Evolutionary conservation across 2,113 vertebrate genomes (phyloP).

Genomic region (Corythornis cristatus): DNA sequence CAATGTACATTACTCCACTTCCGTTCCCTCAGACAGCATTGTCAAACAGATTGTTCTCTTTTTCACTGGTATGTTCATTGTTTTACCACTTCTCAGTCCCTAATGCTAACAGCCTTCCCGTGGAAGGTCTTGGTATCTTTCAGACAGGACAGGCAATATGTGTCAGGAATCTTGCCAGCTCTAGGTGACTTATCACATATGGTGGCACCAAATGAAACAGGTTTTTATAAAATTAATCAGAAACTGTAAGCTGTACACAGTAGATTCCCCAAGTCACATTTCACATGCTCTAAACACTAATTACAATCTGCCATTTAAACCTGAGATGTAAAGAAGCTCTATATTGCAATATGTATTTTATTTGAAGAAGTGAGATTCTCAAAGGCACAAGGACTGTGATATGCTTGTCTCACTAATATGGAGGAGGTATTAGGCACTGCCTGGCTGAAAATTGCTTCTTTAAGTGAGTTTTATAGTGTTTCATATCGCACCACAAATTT

Average conservation of each 20-base stretch:
- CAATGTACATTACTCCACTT: not conserved
- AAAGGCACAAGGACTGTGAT: not conserved
- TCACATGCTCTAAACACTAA: constrained; percentile 38
- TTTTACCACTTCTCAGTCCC: not conserved
- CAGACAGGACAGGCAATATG: constrained; percentile 10
- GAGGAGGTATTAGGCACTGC: not conserved
- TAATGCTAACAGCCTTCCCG: not conserved
- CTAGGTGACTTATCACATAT: constrained; percentile 41
- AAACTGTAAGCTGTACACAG: not conserved
- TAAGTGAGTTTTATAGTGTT: not conserved
- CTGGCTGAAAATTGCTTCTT: not conserved
- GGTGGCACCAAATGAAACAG: constrained; percentile 49
- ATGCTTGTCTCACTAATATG: not conserved
- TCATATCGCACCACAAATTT: not conserved
- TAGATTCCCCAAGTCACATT: constrained; percentile 51
- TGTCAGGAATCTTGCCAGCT: constrained; percentile 11
- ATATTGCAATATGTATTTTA: not conserved
- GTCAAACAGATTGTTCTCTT: not conserved
- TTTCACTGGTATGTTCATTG: not conserved
- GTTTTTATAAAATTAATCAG: constrained; percentile 44
- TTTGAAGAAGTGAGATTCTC: not conserved
- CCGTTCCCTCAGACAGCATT: not conserved
- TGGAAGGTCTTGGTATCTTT: not conserved
- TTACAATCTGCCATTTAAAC: constrained; percentile 48
- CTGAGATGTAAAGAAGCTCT: not conserved